These are phyloP conservation scores for Pherbina coryleti DNA, from an alignment of 2,888 invertebrate species.

Conservation along the genomic window DNA sequence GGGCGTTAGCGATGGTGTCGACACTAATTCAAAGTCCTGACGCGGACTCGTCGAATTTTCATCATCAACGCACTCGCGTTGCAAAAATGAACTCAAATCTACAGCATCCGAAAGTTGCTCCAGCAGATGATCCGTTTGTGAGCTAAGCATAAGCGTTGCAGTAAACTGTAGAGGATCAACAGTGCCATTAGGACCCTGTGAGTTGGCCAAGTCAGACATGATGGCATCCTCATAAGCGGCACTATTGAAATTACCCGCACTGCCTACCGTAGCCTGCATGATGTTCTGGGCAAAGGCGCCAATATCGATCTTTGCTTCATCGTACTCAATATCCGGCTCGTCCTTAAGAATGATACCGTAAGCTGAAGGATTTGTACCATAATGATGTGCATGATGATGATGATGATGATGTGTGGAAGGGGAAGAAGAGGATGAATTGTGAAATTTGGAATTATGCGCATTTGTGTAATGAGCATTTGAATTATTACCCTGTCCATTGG, in stretches of 20 bases:
- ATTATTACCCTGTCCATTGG: conserved; percentile 61
- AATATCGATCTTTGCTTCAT: conserved; percentile 79
- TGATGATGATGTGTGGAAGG: conserved; percentile 29
- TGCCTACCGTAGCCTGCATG: conserved; percentile 62
- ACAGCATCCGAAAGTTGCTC: conserved; percentile 85
- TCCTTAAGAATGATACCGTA: conserved; percentile 85
- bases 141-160: conserved; percentile 84
- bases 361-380: conserved; percentile 77
- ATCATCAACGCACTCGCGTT: conserved; percentile 74
- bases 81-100: conserved; percentile 82
- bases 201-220: conserved; percentile 82
- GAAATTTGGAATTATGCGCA: conserved; percentile 43
- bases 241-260: conserved; percentile 68
- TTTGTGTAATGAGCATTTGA: conserved; percentile 43
- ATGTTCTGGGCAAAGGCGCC: conserved; percentile 66
- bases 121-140: conserved; percentile 81
- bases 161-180: conserved; percentile 87
- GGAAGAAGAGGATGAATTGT: conserved; percentile 49
- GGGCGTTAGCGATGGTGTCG: conserved; percentile 79
- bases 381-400: conserved; percentile 56
- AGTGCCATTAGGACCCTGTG: conserved; percentile 67
- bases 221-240: conserved; percentile 81
- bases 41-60: conserved; percentile 70
- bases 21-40: conserved; percentile 78
- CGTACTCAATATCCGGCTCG: conserved; percentile 83